phyloP scores from a whole-genome alignment of 1,140 invertebrate genomes.

The Grapholita molesta region DNA sequence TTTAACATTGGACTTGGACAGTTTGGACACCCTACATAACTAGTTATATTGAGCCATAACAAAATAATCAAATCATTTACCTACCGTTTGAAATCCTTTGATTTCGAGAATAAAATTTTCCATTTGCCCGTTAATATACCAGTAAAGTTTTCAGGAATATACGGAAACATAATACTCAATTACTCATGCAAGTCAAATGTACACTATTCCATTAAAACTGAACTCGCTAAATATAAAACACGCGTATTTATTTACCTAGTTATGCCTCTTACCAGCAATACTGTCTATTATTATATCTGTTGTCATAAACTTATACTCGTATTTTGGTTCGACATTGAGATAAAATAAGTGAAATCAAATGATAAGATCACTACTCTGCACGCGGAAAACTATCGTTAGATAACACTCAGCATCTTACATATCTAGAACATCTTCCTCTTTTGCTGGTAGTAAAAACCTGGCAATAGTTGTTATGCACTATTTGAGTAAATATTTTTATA shows the following conservation, averaged over 20 bases:
- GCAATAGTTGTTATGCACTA: too few species aligned
- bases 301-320: not conserved
- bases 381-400: not conserved
- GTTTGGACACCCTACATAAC: not conserved
- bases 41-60: not conserved
- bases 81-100: not conserved
- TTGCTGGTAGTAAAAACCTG: too few species aligned
- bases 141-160: not conserved
- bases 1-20: too few species aligned
- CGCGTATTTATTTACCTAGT: not conserved
- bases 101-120: not conserved
- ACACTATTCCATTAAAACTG: not conserved
- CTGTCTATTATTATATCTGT: too few species aligned
- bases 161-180: slow-evolving; percentile 4
- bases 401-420: not conserved
- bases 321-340: not conserved
- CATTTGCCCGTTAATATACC: slow-evolving; percentile 5
- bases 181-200: not conserved
- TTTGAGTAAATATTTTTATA: too few species aligned
- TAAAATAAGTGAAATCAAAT: not conserved
- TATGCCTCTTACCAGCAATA: not conserved
- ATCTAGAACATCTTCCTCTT: too few species aligned
- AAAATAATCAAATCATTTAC: not conserved
- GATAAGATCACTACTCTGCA: not conserved
- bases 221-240: not conserved